phyloP scores from a whole-genome alignment of 2,888 invertebrate genomes.

The Drosophila pseudotakahashii region DNA sequence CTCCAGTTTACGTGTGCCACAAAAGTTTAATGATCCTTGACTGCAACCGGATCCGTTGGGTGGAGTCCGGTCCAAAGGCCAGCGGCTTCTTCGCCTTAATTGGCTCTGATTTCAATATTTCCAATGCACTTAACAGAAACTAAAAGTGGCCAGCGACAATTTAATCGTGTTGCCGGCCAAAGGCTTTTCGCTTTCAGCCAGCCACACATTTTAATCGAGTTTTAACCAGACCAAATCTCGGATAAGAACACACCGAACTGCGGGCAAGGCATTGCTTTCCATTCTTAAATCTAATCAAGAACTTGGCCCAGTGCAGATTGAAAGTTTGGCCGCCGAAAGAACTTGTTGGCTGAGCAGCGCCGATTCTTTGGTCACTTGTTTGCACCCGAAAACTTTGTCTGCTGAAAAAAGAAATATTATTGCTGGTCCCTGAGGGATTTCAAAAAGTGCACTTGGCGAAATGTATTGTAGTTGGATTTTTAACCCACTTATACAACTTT shows the following conservation, averaged over 20 bases:
- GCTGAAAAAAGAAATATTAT: not conserved
- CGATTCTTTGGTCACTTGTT: constrained; percentile 20
- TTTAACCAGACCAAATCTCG: constrained; percentile 4
- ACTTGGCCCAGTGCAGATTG: constrained; percentile 16
- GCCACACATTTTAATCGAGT: constrained; percentile 15
- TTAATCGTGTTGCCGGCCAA: constrained; percentile 10
- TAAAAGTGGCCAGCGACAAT: constrained; percentile 14
- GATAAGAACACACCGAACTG: constrained; percentile 2
- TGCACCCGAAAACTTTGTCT: constrained; percentile 19
- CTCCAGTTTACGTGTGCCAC: constrained; percentile 33
- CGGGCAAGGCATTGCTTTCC: constrained; percentile 11
- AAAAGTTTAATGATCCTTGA: constrained; percentile 78
- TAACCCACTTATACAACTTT: too few species aligned
- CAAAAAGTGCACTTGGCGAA: constrained; percentile 2
- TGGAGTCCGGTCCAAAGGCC: constrained; percentile 22
- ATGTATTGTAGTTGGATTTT: too few species aligned
- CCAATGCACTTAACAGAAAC: constrained; percentile 22
- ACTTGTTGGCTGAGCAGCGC: not conserved
- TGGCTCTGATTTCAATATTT: constrained; percentile 39
- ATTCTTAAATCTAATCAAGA: constrained; percentile 13
- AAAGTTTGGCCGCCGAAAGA: constrained; percentile 9
- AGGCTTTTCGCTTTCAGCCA: constrained; percentile 17
- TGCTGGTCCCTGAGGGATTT: not conserved
- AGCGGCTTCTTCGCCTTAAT: constrained; percentile 34
- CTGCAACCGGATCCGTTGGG: constrained; percentile 64